Evolutionary conservation across 2,113 vertebrate genomes (phyloP), one percentile per base, ranked within the genome.

Genomic region (Dunckerocampus dactyliophorus): DNA sequence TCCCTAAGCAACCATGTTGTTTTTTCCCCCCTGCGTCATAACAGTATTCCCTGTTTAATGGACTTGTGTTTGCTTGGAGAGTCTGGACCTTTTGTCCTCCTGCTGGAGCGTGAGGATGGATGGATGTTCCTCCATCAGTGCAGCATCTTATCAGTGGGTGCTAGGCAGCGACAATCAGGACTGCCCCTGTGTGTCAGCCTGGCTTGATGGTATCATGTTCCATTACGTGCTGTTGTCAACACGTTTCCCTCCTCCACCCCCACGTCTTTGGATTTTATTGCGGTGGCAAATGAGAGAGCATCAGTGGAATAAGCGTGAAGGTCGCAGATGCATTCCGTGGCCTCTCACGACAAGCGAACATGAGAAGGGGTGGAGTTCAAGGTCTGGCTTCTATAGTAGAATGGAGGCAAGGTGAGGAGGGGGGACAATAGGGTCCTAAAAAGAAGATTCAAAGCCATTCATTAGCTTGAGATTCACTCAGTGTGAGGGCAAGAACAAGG

Each of bases 291-390:
- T 34, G 31, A 34, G 3, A 45, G 22, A 43, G 6, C 31, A 47
- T 63, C 45, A 43, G 50, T 17, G 31, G 20, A 54, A 67, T 62
- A 58, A 61, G 57, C 34, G 10, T 10, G 13, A 58, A 7, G 13
- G 13, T 63, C 52, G 53, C 52, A 42, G 39, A 59, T 65, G 49
- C 42, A 45, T 24, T 57, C 55, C 4, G 0, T 10, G 37, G 50
- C 69, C 11, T 1, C 7, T 60, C 34, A 58, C 67, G 63, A 58
- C 57, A 62, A 49, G 48, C 63, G 69, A 87, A 88, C 76, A 63
- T 81, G 83, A 88, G 86, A 84, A 67, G 72, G 77, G 84, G 84
- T 82, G 84, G 83, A 79, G 80, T 75, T 85, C 70, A 77, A 59
- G 65, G 74, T 84, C 66, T 73, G 37, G 71, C 52, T n/a, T 71